Conservation (phyloP, 2,797 vertebrate genomes). For the Heliangelus exortis region DNA sequence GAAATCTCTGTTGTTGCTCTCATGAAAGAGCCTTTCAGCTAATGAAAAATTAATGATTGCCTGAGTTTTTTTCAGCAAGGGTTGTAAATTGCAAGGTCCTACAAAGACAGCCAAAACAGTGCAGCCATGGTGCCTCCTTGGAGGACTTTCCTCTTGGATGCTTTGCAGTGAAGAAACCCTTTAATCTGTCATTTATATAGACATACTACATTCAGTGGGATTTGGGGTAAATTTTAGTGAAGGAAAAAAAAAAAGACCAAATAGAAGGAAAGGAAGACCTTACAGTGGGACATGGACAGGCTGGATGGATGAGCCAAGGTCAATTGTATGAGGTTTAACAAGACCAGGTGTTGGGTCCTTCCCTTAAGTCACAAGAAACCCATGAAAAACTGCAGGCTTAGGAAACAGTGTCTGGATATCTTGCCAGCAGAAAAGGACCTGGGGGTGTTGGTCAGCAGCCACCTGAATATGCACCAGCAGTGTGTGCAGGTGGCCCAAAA, state of each 20-base stretch:
- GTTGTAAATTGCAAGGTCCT: neutral
- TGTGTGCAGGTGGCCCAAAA: no score
- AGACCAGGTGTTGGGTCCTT: no score
- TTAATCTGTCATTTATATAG: rapidly evolving
- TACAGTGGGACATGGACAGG: no score
- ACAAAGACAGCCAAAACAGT: neutral
- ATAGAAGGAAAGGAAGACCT: neutral
- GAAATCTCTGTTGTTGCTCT: neutral
- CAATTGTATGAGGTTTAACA: no score
- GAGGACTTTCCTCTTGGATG: neutral
- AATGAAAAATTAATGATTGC: neutral
- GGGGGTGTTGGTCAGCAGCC: no score
- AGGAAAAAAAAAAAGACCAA: rapidly evolving
- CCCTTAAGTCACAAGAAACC: no score
- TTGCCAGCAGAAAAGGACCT: no score
- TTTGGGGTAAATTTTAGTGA: neutral
- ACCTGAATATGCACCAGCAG: no score
- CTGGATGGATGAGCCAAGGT: no score
- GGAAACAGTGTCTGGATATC: no score
- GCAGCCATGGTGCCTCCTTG: neutral
- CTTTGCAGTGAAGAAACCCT: neutral
- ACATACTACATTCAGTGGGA: rapidly evolving
- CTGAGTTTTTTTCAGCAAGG: neutral
- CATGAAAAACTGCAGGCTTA: no score
- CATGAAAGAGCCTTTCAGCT: neutral